Evolutionary conservation across 2,797 vertebrate genomes (phyloP).

Genomic region (Clamator glandarius): DNA sequence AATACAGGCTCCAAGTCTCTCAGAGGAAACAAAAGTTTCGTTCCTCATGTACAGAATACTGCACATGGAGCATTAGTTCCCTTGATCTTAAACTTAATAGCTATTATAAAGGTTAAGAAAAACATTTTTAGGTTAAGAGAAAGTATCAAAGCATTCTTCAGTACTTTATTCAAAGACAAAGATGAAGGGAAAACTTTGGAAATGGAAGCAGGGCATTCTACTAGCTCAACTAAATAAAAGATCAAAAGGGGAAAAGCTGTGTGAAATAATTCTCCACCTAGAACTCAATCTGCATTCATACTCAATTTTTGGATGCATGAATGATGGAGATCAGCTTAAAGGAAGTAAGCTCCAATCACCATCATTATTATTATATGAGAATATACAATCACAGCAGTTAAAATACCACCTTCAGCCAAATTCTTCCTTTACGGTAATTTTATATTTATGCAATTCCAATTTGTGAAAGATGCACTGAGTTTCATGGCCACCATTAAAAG

Average conservation of each 20-base stretch:
- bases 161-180: background rate
- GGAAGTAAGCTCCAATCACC: background rate
- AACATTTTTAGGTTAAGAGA: background rate
- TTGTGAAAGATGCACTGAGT: background rate
- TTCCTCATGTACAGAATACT: background rate
- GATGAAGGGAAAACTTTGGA: slow-evolving; percentile 20
- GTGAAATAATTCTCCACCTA: slow-evolving; percentile 24
- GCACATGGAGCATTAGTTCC: background rate
- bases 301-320: slow-evolving; percentile 26
- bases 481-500: background rate
- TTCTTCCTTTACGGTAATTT: background rate
- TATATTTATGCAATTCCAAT: background rate
- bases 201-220: background rate
- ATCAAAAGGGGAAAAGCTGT: slow-evolving; percentile 4
- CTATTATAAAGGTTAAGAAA: background rate
- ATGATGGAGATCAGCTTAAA: slow-evolving; percentile 8
- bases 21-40: background rate
- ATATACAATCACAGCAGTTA: background rate
- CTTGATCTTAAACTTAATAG: background rate
- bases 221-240: slow-evolving; percentile 25
- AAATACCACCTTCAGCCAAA: background rate
- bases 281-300: slow-evolving; percentile 17
- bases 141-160: background rate
- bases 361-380: background rate
- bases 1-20: background rate